These are phyloP conservation scores for Pycnonotus jocosus DNA, from an alignment of 2,113 vertebrate species.

Conservation along the genomic window DNA sequence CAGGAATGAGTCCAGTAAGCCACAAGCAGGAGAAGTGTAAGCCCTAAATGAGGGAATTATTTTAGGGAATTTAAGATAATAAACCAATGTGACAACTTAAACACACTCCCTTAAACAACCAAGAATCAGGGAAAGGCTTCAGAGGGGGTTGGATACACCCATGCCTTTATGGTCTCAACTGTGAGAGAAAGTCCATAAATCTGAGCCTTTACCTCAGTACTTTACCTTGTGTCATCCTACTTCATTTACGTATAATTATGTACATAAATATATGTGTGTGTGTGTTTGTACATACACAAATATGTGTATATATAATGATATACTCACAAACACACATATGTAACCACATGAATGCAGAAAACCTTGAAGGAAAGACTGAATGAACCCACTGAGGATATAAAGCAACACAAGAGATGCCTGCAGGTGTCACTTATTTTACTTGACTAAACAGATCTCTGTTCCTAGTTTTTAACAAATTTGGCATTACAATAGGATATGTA, in stretches of 20 bases:
- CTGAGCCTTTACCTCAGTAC: not conserved
- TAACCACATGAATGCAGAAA: not conserved
- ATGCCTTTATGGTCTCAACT: not conserved
- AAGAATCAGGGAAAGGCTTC: not conserved
- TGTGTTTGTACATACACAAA: not conserved
- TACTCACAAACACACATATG: not conserved
- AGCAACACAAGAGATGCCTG: not conserved
- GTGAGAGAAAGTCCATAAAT: not conserved
- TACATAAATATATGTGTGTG: not conserved
- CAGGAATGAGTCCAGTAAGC: not conserved
- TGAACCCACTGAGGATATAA: not conserved
- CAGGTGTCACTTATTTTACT: not conserved
- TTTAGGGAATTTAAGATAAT: not conserved
- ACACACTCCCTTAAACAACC: not conserved
- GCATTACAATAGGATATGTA: slow-evolving; percentile 36
- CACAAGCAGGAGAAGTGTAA: not conserved
- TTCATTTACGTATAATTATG: not conserved
- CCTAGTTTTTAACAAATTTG: not conserved
- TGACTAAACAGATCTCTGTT: not conserved
- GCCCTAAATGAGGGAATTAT: not conserved
- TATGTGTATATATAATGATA: not conserved
- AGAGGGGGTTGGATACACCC: not conserved
- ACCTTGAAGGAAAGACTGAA: not conserved
- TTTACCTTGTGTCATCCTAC: not conserved
- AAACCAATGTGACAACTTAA: not conserved